Base-by-base conservation (phyloP, 2,797 vertebrate species). In the Carduelis carduelis region DNA sequence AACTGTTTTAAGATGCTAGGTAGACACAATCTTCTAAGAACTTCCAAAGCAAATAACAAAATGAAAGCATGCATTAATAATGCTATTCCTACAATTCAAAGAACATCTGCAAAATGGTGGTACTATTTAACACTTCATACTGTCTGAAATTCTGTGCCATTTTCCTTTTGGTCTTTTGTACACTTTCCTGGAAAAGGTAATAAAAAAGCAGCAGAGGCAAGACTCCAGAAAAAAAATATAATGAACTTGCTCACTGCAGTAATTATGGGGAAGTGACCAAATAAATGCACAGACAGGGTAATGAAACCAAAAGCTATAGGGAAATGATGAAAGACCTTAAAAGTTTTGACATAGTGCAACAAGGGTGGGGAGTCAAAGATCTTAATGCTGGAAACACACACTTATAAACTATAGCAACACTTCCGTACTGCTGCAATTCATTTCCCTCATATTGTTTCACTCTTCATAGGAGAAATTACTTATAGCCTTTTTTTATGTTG, bases 381-480 rank as follows among this genome's bases (percentile, higher is more conserved):
- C 65, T 79, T 92, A 66, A 39, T 61, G 27, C 52, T 83, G 26
- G 53, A 92, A 95, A 93, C 46, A 57, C 13, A n/a, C 18, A 56
- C n/a, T 66, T 79, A 32, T 77, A 57, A 94, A 78, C 65, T 76
- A 70, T 11, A 87, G 63, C 43, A 76, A 87, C 75, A 93, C 82
- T 84, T 94, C 30, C 32, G 64, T 30, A 52, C 65, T 75, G 68
- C 79, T 94, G 87, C 52, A 93, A 87, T 66, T 68, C 37, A 87
- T 95, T 95, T 86, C 56, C 57, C 59, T 84, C 64, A 78, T 55
- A 76, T 85, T 87, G 79, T 93, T 96, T 87, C 70, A 83, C 50
- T 96, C 70, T 89, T 64, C 91, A 88, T 92, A 76, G 56, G 13
- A 94, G 78, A 64, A 95, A 87, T 75, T 78, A 76, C 61, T 74